Base-by-base conservation (phyloP, 2,113 vertebrate genomes). In the Guaruba guarouba region DNA sequence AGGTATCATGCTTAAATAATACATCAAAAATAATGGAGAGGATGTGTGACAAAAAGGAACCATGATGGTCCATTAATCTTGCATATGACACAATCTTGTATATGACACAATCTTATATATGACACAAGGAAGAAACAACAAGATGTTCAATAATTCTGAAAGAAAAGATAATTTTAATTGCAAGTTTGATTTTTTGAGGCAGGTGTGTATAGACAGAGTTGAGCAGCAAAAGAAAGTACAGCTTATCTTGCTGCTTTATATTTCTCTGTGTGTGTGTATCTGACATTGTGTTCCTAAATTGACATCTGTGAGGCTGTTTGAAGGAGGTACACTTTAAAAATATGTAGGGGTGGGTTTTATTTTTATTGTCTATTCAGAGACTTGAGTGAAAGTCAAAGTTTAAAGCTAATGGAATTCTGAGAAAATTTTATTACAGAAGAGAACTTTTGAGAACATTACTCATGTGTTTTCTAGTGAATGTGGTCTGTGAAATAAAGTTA, bases 101-200 rank as follows among this genome's bases (percentile, higher is more conserved):
- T 84, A 86, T 94, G 62, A 86, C 46, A 81, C 41, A 91, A 85
- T 44, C 43, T 87, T 83, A 18, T 63, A 43, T 84, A 86, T 94
- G 64, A 86, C 46, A 81, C 41, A 91, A 85, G 55, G 57, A 76
- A 94, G 24, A 59, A 90, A 91, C 91, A 76, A 92, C 82, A 92
- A 73, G 79, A 51, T 93, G 73, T 28, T 93, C 69, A 96, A 79
- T 93, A 94, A 93, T 97, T 95, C 91, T 93, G 77, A 94, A 95
- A 92, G 64, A 59, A 78, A 86, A 77, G 2, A 44, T 48, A 29
- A 74, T 69, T 81, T 94, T 48, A 88, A 92, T 81, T 48, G 4
- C 57, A 88, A 59, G 9, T 51, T 93, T 62, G 35, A 43, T 28
- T 80, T 92, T 95, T 91, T 96, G 82, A 94, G 86, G 46, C n/a